These are phyloP conservation scores for Onchidella celtica DNA, from an alignment of 2,888 invertebrate genomes.

Conservation along the genomic window DNA sequence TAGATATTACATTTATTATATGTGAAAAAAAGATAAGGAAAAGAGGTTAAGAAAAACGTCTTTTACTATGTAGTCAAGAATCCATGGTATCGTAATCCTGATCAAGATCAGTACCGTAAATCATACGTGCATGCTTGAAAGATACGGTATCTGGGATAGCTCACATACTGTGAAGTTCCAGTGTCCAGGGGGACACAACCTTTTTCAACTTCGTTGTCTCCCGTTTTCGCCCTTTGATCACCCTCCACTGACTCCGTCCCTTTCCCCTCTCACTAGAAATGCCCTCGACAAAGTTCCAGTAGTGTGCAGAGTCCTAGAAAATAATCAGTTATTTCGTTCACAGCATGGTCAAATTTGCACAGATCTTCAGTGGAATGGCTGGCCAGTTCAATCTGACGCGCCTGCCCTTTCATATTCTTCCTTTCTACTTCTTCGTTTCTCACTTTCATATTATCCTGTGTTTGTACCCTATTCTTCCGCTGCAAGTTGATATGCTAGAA, in stretches of 20 bases:
- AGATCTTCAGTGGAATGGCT: neutral
- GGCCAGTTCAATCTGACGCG: neutral
- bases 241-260: neutral
- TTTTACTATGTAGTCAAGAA: no score
- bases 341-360: neutral
- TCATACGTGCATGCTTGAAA: no score
- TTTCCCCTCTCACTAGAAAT: neutral
- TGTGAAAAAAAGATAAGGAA: no score
- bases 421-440: neutral
- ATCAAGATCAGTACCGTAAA: no score
- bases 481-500: no score
- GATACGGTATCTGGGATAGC: no score
- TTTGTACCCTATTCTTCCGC: neutral
- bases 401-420: neutral
- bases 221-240: neutral
- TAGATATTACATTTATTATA: no score
- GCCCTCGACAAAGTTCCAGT: neutral
- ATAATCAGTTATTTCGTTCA: neutral
- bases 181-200: no score
- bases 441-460: neutral
- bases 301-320: neutral
- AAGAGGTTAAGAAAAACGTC: no score
- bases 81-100: no score
- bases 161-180: no score
- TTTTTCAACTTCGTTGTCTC: no score